Percentiles rank a stretch among this genome's conserved stretches.
Conservation (phyloP, 2,797 vertebrate species). For the Artibeus lituratus region DNA sequence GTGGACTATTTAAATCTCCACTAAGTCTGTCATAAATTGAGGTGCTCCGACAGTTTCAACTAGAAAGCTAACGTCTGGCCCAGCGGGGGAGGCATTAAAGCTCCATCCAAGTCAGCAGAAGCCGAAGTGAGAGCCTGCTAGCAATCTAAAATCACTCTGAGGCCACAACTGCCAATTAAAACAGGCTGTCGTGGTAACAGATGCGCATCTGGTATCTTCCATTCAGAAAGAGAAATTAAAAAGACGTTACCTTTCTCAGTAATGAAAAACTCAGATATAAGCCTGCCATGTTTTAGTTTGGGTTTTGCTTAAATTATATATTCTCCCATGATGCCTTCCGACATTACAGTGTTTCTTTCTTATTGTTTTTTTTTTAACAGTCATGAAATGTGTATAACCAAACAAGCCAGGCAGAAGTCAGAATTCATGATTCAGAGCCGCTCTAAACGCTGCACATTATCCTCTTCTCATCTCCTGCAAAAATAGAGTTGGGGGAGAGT, state of each 20-base stretch:
- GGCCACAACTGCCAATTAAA: conserved; percentile 75
- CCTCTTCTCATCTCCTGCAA: conserved; percentile 17
- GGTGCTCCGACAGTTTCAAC: conserved; percentile 50
- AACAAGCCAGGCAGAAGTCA: conserved; percentile 59
- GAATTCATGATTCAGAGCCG: conserved; percentile 43
- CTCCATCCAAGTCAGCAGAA: conserved; percentile 74
- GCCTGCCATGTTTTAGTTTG: conserved; percentile 49
- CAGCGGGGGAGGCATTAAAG: conserved; percentile 60
- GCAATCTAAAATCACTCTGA: conserved; percentile 75
- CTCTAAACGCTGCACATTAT: conserved; percentile 46
- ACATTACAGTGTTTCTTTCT: background rate
- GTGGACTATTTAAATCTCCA: conserved; percentile 57
- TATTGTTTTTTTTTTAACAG: conserved; percentile 23
- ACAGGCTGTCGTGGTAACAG: conserved; percentile 67
- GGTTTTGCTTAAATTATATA: conserved; percentile 56
- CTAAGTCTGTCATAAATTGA: conserved; percentile 61
- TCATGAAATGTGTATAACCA: conserved; percentile 42
- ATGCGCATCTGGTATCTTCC: conserved; percentile 74
- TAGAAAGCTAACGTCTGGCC: conserved; percentile 64
- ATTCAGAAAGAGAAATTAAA: conserved; percentile 67
- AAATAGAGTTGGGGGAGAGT: conserved; percentile 59
- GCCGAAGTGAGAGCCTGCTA: conserved; percentile 66
- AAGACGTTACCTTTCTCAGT: conserved; percentile 59
- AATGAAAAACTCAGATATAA: conserved; percentile 61
- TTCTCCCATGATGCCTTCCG: conserved; percentile 44